A percentile compares a stretch with the other conserved stretches of the same genome.
Evolutionary conservation across 1,140 invertebrate species (phyloP).

Genomic region (Littorina saxatilis): DNA sequence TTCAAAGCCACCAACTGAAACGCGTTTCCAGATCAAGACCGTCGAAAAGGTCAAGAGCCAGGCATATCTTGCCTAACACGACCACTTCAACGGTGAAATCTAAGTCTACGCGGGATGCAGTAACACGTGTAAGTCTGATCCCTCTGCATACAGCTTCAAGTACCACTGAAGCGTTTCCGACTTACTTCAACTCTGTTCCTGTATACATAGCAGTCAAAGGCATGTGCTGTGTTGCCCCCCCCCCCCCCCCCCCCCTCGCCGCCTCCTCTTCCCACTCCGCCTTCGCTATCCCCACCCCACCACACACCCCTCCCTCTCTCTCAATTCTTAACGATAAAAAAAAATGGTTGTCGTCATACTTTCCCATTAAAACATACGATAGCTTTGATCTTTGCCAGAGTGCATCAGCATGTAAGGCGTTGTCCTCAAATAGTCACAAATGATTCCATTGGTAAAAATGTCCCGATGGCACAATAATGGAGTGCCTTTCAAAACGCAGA

Average conservation of each 20-base stretch:
- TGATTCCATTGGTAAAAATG: too few species aligned
- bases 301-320: too few species aligned
- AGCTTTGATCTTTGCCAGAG: background rate
- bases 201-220: background rate
- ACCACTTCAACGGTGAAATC: background rate
- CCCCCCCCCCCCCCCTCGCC: too few species aligned
- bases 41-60: background rate
- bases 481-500: too few species aligned
- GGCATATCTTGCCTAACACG: background rate
- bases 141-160: background rate
- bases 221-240: background rate
- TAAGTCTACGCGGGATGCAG: background rate
- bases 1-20: conserved; percentile 5
- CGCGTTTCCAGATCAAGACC: background rate
- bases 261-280: background rate
- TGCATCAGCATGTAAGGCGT: too few species aligned
- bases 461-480: too few species aligned
- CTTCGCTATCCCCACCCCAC: background rate
- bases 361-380: background rate
- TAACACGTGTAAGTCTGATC: background rate
- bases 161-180: background rate
- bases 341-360: background rate
- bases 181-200: conserved; percentile 10
- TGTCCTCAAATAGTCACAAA: too few species aligned
- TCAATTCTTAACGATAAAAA: too few species aligned